Evolutionary conservation across 2,113 vertebrate genomes (phyloP), one percentile per base, ranked within the genome.

Genomic region (Astur gentilis): DNA sequence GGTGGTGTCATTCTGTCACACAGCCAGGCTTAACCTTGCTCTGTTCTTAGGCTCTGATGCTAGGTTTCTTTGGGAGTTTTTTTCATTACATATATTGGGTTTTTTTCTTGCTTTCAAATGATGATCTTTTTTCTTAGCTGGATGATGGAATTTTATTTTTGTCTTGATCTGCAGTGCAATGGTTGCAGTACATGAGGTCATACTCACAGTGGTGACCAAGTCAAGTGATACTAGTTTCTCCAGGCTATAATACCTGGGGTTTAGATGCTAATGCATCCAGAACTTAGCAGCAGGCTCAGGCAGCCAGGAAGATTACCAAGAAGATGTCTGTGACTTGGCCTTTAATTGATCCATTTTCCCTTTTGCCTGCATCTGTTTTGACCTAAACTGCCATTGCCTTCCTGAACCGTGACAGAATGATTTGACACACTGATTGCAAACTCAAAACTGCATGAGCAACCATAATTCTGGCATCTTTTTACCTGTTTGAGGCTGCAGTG

Each of bases 51-150:
- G 26, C 18, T 16, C 10, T 27, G 13, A 2, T 20, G 23, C 10
- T 42, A 3, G 13, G 8, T 49, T 44, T 71, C 38, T 55, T 36
- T 8, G 13, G 42, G 23, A 67, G 6, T 0, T 36, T 57, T 18
- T 34, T 71, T 3, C 2, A 18, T 67, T 40, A 12, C 0, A 0
- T 11, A 7, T 21, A 11, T 58, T 57, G 34, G 38, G 38, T 4
- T 6, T 34, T 36, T 21, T 65, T 26, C 17, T 23, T 40, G 16
- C n/a, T 84, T 36, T 44, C 20, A 69, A 27, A 25, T 23, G 1
- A 10, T n/a, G 13, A 21, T 13, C 1, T 44, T 38, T 66, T 75
- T 49, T 40, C 58, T 18, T 36, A 34, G 23, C 50, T 9, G 31
- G 23, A 8, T 18, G 52, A 3, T 18, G 55, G 20, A 22, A 17